Conservation (phyloP, 2,797 vertebrate species). For the Chrysocyon brachyurus region DNA sequence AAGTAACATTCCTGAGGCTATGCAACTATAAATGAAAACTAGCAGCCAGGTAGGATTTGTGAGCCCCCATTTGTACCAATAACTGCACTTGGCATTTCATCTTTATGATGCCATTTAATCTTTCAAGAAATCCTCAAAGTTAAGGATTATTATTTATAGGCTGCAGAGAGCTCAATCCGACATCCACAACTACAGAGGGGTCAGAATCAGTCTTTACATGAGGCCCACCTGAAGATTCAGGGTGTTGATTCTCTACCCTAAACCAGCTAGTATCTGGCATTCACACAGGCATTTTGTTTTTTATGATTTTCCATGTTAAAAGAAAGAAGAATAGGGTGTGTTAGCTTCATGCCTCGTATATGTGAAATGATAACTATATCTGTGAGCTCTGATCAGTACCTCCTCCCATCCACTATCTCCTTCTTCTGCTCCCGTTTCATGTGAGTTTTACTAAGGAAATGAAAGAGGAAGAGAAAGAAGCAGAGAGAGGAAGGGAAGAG, state of each 20-base stretch:
- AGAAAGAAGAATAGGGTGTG: neutral
- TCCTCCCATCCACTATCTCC: conserved; percentile 18
- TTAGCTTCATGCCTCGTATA: neutral
- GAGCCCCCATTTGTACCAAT: neutral
- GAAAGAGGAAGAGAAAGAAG: neutral
- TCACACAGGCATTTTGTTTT: neutral
- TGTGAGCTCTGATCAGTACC: neutral
- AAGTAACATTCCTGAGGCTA: neutral
- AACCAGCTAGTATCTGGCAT: neutral
- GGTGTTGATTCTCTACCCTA: neutral
- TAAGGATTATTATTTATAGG: neutral
- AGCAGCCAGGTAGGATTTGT: neutral
- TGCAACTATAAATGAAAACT: neutral
- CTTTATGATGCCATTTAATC: neutral
- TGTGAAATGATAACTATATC: conserved; percentile 10
- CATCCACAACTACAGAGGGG: neutral
- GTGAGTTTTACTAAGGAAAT: conserved; percentile 75
- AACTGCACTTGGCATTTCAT: neutral
- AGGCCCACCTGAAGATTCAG: neutral
- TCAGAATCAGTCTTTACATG: neutral
- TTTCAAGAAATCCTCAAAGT: neutral
- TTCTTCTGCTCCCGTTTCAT: conserved; percentile 68
- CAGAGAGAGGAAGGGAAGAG: neutral
- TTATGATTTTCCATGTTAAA: neutral
- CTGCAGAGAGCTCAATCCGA: neutral